Percentiles rank a stretch among this genome's conserved stretches.
Conservation (phyloP, 2,888 invertebrate species). For the Ditula angustiorana region DNA sequence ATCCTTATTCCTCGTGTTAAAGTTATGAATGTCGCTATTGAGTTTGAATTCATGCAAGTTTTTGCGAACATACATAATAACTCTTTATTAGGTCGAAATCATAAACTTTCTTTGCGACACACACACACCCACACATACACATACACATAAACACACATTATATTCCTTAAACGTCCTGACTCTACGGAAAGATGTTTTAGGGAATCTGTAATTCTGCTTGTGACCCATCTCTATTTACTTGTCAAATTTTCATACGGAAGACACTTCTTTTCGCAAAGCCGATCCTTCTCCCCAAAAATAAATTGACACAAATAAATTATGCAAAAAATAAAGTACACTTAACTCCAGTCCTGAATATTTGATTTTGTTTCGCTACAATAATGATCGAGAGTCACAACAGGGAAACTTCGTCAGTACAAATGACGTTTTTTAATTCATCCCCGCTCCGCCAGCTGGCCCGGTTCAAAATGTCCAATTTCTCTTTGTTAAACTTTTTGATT, state of each 20-base stretch:
- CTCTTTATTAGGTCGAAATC: too few species aligned
- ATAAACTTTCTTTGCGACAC: too few species aligned
- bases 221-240: background rate
- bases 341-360: conserved; percentile 9
- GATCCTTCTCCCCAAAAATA: too few species aligned
- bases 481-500: conserved; percentile 18
- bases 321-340: conserved; percentile 13
- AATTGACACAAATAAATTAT: conserved; percentile 19
- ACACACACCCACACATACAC: too few species aligned
- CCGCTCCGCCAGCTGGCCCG: conserved; percentile 5
- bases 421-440: conserved; percentile 15
- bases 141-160: too few species aligned
- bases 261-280: background rate
- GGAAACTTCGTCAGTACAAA: conserved; percentile 4
- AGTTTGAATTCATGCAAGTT: too few species aligned
- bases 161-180: too few species aligned
- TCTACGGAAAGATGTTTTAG: too few species aligned
- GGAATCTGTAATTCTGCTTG: too few species aligned
- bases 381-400: conserved; percentile 3
- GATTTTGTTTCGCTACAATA: conserved; percentile 8
- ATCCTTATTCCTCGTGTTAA: too few species aligned
- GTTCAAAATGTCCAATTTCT: conserved; percentile 18
- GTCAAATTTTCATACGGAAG: background rate
- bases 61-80: too few species aligned
- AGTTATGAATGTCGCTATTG: too few species aligned